A percentile compares a stretch with the other conserved stretches of the same genome.
Evolutionary conservation across 2,888 invertebrate species (phyloP).

Genomic region (Galerucella nymphaeae): DNA sequence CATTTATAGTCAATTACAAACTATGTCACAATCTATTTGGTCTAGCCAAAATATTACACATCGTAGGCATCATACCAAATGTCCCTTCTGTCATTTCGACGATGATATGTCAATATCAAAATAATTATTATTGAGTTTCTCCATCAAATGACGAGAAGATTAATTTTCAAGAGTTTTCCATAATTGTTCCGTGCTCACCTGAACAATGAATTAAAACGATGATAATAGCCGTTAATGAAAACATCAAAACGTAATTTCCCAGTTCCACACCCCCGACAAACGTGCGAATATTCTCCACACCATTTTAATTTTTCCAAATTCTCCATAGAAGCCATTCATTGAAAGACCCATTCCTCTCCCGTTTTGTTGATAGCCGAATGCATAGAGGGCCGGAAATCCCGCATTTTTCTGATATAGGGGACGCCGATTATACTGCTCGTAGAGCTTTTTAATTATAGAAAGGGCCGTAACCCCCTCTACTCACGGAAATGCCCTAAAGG

Average conservation of each 20-base stretch:
- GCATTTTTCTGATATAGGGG: constrained; percentile 31
- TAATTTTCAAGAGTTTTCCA: no score
- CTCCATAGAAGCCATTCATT: constrained; percentile 20
- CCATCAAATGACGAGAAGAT: no score
- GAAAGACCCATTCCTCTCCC: constrained; percentile 23
- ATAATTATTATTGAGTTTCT: no score
- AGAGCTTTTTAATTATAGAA: constrained; percentile 35
- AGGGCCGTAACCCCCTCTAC: constrained; percentile 3
- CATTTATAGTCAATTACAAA: neutral
- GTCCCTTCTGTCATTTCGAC: no score
- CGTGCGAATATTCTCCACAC: constrained; percentile 16
- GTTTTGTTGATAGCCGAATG: constrained; percentile 31
- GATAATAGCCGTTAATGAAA: constrained; percentile 5
- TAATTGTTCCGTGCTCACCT: neutral
- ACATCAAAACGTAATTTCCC: constrained; percentile 1
- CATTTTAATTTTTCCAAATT: constrained; percentile 25
- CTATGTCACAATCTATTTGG: no score
- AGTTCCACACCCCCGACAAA: neutral
- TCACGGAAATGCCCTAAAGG: constrained; percentile 18
- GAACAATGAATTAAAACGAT: neutral
- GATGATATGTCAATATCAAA: no score
- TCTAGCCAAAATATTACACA: no score
- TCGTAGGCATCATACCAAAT: no score
- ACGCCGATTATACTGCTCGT: constrained; percentile 21
- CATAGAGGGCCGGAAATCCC: constrained; percentile 30